phyloP scores from a whole-genome alignment of 2,113 vertebrate genomes.

The Corapipo altera region DNA sequence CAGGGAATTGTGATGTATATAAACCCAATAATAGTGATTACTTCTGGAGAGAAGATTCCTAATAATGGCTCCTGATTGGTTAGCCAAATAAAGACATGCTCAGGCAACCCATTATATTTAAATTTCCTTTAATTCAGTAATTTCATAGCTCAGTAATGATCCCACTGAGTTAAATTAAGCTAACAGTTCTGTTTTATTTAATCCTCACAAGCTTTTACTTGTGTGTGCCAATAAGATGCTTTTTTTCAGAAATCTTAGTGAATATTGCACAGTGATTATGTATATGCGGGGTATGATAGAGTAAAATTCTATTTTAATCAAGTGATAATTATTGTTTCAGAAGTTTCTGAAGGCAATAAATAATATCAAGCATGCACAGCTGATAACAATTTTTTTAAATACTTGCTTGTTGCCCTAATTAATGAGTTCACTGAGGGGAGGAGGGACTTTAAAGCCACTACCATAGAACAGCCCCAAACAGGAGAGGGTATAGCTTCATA shows the following conservation, averaged over 20 bases:
- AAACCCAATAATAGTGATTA: not conserved
- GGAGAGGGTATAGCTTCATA: not conserved
- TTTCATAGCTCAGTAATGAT: not conserved
- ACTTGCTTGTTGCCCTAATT: not conserved
- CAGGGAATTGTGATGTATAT: not conserved
- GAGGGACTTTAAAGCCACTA: not conserved
- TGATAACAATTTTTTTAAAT: not conserved
- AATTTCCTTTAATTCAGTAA: not conserved
- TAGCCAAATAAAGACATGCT: not conserved
- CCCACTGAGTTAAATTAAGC: not conserved
- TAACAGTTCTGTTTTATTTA: not conserved
- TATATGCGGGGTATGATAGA: not conserved
- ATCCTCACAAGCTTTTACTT: not conserved
- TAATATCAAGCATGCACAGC: not conserved
- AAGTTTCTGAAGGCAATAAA: not conserved
- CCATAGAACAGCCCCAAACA: not conserved
- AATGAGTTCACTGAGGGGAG: not conserved
- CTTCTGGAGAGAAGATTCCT: not conserved
- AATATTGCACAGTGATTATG: not conserved
- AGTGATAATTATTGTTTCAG: not conserved
- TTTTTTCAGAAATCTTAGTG: not conserved
- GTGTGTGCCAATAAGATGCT: not conserved
- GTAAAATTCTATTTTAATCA: not conserved
- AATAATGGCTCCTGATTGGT: not conserved
- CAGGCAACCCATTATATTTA: not conserved